Conservation (phyloP, 2,888 invertebrate species). For the Sinotaia quadrata region DNA sequence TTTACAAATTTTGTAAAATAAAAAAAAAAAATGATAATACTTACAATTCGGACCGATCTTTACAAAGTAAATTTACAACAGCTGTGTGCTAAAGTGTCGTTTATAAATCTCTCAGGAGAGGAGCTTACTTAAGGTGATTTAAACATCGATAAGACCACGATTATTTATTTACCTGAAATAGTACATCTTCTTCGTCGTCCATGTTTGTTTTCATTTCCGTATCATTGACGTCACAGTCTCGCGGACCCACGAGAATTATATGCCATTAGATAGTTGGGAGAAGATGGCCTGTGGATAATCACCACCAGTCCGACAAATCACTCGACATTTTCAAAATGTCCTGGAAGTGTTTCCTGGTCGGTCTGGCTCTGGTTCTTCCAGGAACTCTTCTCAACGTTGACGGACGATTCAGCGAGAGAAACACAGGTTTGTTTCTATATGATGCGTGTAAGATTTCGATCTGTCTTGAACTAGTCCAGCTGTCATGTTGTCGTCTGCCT, state of each 20-base stretch:
- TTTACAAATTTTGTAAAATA: too few species aligned
- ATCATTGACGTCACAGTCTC: constrained; percentile 37
- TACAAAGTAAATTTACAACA: too few species aligned
- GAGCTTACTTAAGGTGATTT: too few species aligned
- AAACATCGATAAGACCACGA: neutral
- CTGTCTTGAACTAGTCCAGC: too few species aligned
- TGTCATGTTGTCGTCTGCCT: constrained; percentile 4
- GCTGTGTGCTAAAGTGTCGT: too few species aligned
- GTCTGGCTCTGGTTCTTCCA: constrained; percentile 24
- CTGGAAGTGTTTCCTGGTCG: constrained; percentile 26
- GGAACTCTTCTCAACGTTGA: constrained; percentile 22
- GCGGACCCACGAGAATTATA: constrained; percentile 32
- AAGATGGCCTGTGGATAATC: constrained; percentile 28
- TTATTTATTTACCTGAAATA: constrained; percentile 37
- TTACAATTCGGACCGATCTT: too few species aligned
- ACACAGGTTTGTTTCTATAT: constrained; percentile 1
- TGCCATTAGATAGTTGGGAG: constrained; percentile 22
- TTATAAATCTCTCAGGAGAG: too few species aligned
- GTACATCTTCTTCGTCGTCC: constrained; percentile 35
- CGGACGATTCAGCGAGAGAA: constrained; percentile 5
- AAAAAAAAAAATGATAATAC: too few species aligned
- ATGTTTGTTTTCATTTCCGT: constrained; percentile 45
- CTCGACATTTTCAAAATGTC: constrained; percentile 24
- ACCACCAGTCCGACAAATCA: constrained; percentile 14
- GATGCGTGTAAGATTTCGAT: neutral